A percentile compares a stretch with the other conserved stretches of the same genome.
These are phyloP conservation scores for Coleophora flavipennella DNA, from an alignment of 2,888 invertebrate species.

Conservation along the genomic window DNA sequence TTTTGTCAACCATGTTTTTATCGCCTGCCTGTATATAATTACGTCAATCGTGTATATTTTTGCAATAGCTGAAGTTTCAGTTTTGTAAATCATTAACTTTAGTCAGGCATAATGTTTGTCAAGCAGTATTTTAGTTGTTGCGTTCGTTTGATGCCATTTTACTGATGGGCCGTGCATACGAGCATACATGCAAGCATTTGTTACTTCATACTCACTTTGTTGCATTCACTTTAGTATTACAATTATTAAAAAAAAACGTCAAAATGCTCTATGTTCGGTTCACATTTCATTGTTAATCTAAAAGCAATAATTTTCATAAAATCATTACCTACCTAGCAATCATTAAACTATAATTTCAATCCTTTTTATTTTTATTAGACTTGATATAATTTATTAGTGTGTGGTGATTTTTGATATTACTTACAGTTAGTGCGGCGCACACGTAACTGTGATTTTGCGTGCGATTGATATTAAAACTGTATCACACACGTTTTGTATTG, in stretches of 20 bases:
- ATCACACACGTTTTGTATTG: constrained; percentile 70
- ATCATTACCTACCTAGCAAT: too few species aligned
- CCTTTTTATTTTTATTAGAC: constrained; percentile 57
- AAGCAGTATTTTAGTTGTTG: constrained; percentile 33
- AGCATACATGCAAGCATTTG: too few species aligned
- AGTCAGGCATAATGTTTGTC: constrained; percentile 8
- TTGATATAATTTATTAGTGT: constrained; percentile 66
- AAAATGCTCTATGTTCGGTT: too few species aligned
- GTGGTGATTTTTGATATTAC: constrained; percentile 63
- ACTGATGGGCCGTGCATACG: neutral
- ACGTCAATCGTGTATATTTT: constrained; percentile 42
- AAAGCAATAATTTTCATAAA: constrained; percentile 28
- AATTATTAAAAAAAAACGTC: too few species aligned
- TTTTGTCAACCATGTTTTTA: too few species aligned
- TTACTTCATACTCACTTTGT: too few species aligned
- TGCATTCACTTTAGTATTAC: too few species aligned
- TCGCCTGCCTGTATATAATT: too few species aligned
- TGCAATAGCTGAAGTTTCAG: constrained; percentile 29
- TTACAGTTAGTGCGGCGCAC: too few species aligned
- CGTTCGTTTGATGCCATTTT: constrained; percentile 33
- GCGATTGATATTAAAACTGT: constrained; percentile 55
- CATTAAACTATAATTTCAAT: too few species aligned
- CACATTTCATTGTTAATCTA: constrained; percentile 20
- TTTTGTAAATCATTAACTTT: constrained; percentile 6
- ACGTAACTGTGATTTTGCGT: constrained; percentile 42